Conservation (phyloP, 2,888 invertebrate genomes). For the Pogonocherus hispidulus region DNA sequence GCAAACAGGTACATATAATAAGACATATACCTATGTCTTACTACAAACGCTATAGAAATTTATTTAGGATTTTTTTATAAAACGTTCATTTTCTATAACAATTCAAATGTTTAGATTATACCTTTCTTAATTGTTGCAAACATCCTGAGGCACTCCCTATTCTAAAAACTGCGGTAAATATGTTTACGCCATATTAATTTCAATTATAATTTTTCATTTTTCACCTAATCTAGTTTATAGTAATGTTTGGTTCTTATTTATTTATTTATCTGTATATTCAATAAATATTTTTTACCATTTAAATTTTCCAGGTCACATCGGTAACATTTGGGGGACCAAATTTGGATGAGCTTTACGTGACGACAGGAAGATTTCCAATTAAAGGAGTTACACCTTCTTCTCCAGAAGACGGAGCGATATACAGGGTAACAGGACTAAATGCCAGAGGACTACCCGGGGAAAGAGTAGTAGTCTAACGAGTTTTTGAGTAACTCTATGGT, state of each 20-base stretch:
- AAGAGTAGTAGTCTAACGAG: constrained; percentile 33
- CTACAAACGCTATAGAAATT: no score
- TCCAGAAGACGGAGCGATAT: constrained; percentile 63
- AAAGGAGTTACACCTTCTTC: constrained; percentile 40
- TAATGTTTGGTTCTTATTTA: not conserved
- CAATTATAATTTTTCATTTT: no score
- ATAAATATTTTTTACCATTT: no score
- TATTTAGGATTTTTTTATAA: no score
- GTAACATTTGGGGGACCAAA: constrained; percentile 56
- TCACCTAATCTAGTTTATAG: no score
- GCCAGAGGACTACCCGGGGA: constrained; percentile 61
- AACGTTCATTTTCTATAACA: no score
- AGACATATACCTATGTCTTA: not conserved
- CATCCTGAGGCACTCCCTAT: no score
- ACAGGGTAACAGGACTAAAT: constrained; percentile 60
- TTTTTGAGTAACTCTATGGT: no score
- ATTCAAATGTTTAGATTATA: no score
- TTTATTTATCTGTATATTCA: not conserved
- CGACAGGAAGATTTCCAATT: constrained; percentile 49
- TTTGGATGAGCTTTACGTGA: constrained; percentile 53
- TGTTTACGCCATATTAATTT: no score
- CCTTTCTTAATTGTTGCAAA: no score
- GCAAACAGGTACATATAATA: constrained; percentile 70
- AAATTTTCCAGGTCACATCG: constrained; percentile 53
- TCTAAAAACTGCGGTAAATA: no score